Conservation (phyloP, 2,113 vertebrate genomes). For the Cheirogaleus medius region DNA sequence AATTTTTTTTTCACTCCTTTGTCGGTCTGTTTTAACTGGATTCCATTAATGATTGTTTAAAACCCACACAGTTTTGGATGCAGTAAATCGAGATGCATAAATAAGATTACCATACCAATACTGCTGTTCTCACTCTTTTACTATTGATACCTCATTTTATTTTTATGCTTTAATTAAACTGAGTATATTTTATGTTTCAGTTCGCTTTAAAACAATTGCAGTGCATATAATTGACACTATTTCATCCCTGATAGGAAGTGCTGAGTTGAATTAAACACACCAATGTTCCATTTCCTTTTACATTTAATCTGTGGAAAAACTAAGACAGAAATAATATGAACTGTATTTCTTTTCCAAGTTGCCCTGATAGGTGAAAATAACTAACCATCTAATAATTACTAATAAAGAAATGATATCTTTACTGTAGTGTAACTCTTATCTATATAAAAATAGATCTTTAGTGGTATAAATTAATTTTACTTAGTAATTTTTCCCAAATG, state of each 20-base stretch:
- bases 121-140: constrained; percentile 61
- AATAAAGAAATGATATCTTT: constrained; percentile 65
- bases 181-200: constrained; percentile 73
- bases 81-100: constrained; percentile 69
- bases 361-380: constrained; percentile 44
- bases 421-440: constrained; percentile 17
- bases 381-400: constrained; percentile 43
- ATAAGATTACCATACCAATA: constrained; percentile 62
- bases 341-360: constrained; percentile 60
- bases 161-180: constrained; percentile 81
- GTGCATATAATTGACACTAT: constrained; percentile 76
- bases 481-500: constrained; percentile 42
- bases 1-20: constrained; percentile 26
- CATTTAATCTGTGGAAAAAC: constrained; percentile 59
- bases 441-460: constrained; percentile 49
- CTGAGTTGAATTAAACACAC: constrained; percentile 72
- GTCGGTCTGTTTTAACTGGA: constrained; percentile 59
- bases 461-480: constrained; percentile 16
- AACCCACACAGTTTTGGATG: constrained; percentile 59
- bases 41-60: constrained; percentile 77
- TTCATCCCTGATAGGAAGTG: constrained; percentile 78
- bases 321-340: constrained; percentile 58
- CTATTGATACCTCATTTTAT: constrained; percentile 74
- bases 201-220: constrained; percentile 76
- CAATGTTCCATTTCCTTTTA: constrained; percentile 61